Percentiles rank a stretch among this genome's conserved stretches.
phyloP scores from a whole-genome alignment of 1,140 invertebrate genomes.

The Teleopsis dalmanni region DNA sequence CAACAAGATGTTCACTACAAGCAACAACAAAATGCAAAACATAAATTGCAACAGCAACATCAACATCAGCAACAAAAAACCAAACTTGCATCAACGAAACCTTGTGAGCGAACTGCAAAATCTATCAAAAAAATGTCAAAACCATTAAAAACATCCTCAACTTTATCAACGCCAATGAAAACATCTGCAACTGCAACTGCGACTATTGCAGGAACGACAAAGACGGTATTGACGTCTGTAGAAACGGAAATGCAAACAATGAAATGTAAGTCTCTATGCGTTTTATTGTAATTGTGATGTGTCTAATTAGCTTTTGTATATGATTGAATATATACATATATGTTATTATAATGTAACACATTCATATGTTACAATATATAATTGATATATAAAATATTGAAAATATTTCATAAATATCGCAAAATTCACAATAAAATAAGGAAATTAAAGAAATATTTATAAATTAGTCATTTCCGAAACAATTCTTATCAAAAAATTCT shows the following conservation, averaged over 20 bases:
- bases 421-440: too few species aligned
- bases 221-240: not conserved
- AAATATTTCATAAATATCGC: too few species aligned
- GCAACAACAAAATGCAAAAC: not conserved
- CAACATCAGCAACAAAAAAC: not conserved
- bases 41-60: not conserved
- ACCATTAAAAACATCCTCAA: too few species aligned
- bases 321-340: too few species aligned
- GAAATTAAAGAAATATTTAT: too few species aligned
- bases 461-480: too few species aligned
- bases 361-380: too few species aligned
- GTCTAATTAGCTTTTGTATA: too few species aligned
- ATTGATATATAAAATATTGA: too few species aligned
- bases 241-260: not conserved
- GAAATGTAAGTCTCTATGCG: not conserved
- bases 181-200: not conserved
- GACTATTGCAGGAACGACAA: conserved; percentile 1
- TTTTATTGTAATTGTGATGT: too few species aligned
- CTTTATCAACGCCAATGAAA: not conserved
- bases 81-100: not conserved
- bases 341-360: too few species aligned
- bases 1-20: not conserved
- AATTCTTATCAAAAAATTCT: too few species aligned
- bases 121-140: conserved; percentile 2
- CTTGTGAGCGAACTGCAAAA: not conserved